Evolutionary conservation across 2,888 invertebrate species (phyloP).

Genomic region (Heliconius cydno): DNA sequence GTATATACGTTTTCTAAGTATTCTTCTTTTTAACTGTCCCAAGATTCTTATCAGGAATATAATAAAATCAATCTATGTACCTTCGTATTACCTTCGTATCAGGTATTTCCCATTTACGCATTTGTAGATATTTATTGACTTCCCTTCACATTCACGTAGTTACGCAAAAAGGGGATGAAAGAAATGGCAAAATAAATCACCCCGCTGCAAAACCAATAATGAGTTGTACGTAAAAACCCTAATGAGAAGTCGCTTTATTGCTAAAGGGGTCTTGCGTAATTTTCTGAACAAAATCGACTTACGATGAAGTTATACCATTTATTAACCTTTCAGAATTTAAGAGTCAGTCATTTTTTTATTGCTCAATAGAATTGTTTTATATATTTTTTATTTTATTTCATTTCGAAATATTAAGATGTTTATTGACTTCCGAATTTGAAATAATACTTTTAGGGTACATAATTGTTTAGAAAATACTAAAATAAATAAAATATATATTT

Average conservation of each 20-base stretch:
- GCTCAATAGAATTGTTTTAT: too few relatives aligned
- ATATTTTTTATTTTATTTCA: not conserved
- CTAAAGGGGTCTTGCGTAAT: constrained; percentile 33
- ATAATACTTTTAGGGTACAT: not conserved
- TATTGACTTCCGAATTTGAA: not conserved
- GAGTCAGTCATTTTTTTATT: not conserved
- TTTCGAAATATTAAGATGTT: not conserved
- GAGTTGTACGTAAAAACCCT: constrained; percentile 39
- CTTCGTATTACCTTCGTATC: too few relatives aligned
- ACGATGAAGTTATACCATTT: constrained; percentile 21
- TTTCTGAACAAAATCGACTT: constrained; percentile 14
- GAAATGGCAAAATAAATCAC: constrained; percentile 39
- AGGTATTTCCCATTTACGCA: constrained; percentile 1
- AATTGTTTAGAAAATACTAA: too few relatives aligned
- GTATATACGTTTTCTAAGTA: too few relatives aligned
- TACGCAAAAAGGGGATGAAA: constrained; percentile 16
- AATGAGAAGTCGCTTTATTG: constrained; percentile 19
- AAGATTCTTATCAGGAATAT: not conserved
- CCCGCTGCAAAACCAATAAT: constrained; percentile 41
- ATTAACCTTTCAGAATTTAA: not conserved
- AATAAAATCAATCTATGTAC: not conserved
- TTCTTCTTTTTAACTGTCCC: not conserved
- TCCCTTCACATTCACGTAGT: constrained; percentile 16
- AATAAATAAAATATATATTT: too few relatives aligned
- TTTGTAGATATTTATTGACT: constrained; percentile 26